Evolutionary conservation across 2,797 vertebrate genomes (phyloP).

Genomic region (Pseudopleuronectes americanus): DNA sequence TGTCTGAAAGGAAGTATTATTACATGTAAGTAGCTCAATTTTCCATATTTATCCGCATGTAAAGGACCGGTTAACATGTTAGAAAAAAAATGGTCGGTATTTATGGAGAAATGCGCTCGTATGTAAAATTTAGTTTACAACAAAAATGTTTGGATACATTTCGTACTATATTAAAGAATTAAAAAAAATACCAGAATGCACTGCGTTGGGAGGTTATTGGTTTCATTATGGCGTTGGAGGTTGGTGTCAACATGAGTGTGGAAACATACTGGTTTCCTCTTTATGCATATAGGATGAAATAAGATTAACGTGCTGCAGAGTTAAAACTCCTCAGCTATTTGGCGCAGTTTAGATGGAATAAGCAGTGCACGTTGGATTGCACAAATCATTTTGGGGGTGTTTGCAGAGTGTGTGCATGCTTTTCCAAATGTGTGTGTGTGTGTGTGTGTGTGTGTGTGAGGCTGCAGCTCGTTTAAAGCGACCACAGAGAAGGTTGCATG

Average conservation of each 20-base stretch:
- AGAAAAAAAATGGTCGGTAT: constrained; percentile 98
- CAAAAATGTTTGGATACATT: constrained; percentile 99
- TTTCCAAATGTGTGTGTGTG: constrained; percentile 17
- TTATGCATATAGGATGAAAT: constrained; percentile 2
- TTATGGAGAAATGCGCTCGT: constrained; percentile 99
- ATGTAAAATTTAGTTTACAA: constrained; percentile 99
- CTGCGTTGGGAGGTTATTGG: constrained; percentile 91
- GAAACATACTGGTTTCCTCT: constrained; percentile 35
- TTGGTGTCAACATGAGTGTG: constrained; percentile 43
- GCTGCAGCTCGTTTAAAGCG: constrained; percentile 32
- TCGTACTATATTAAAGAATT: constrained; percentile 99
- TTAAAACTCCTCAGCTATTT: constrained; percentile 1
- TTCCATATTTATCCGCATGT: constrained; percentile 99
- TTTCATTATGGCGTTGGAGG: constrained; percentile 57
- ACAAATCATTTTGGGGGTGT: constrained; percentile 36
- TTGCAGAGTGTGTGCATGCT: constrained; percentile 16
- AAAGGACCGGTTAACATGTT: constrained; percentile 97
- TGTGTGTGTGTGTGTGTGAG: constrained; percentile 15
- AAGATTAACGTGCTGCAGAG: constrained; percentile 20
- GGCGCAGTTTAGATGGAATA: background rate
- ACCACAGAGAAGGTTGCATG: constrained; percentile 28
- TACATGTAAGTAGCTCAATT: constrained; percentile 98
- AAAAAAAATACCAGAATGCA: constrained; percentile 87
- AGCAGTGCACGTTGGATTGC: constrained; percentile 26
- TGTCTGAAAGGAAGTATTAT: constrained; percentile 94